These are phyloP conservation scores for Orius insidiosus DNA, from an alignment of 1,140 invertebrate genomes.

Conservation along the genomic window DNA sequence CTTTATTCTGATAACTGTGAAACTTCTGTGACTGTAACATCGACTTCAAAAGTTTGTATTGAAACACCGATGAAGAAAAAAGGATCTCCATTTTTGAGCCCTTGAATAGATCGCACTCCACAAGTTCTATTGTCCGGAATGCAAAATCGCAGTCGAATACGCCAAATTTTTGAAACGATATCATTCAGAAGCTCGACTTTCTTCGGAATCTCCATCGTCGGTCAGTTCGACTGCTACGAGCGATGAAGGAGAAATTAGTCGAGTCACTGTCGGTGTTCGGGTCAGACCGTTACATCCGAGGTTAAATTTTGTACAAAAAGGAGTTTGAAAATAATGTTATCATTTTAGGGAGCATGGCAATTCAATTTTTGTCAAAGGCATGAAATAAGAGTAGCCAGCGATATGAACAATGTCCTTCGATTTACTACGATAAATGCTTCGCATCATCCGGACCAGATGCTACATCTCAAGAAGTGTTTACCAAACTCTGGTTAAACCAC, in stretches of 20 bases:
- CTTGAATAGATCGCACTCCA: slow-evolving; percentile 12
- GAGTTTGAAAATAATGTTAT: background rate
- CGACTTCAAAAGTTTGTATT: slow-evolving; percentile 2
- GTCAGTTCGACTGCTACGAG: background rate
- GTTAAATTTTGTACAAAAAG: no score
- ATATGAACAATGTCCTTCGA: slow-evolving; percentile 33
- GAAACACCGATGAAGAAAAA: background rate
- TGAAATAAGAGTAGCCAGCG: slow-evolving; percentile 36
- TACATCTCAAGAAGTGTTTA: slow-evolving; percentile 50
- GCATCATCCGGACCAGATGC: slow-evolving; percentile 26
- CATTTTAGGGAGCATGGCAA: slow-evolving; percentile 14
- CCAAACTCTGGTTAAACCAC: slow-evolving; percentile 49
- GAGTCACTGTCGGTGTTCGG: slow-evolving; percentile 14
- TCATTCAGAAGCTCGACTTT: slow-evolving; percentile 13
- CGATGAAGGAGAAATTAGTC: slow-evolving; percentile 11
- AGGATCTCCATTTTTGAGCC: background rate
- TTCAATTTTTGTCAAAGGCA: slow-evolving; percentile 23
- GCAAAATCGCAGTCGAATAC: background rate
- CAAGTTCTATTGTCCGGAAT: slow-evolving; percentile 7
- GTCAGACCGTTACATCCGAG: slow-evolving; percentile 13
- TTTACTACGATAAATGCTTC: slow-evolving; percentile 68
- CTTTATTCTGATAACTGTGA: background rate
- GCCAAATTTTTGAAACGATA: slow-evolving; percentile 1
- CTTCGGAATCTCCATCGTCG: background rate
- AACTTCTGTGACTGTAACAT: slow-evolving; percentile 3